Base-by-base conservation (phyloP, 2,888 invertebrate genomes). In the Lacanobia oleracea region DNA sequence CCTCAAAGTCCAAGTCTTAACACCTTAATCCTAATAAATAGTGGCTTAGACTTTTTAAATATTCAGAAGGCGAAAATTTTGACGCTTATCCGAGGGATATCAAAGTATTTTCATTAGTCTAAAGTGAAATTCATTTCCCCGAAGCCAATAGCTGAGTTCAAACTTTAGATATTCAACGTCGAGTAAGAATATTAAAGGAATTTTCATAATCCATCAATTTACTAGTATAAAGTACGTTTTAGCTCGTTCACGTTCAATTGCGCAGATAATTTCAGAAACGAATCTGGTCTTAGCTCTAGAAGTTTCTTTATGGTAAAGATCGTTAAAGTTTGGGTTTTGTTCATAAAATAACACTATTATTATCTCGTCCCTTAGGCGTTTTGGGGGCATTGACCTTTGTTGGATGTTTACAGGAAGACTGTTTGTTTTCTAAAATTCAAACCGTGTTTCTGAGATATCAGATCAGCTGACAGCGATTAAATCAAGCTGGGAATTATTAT, bases 101-200 rank as follows among this genome's bases (percentile, higher is more conserved):
- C 89, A 91, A 95, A 94, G 95, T 94, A 94, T 94, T 95, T 94
- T 95, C 95, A 95, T 94, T 94, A 94, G 89, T 88, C 87, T 88
- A 90, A 93, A 94, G 93, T 93, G 91, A 93, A 94, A 93, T 94
- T 94, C 92, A 94, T 94, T 94, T 94, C 92, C 91, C 89, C 83
- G 84, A 87, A 91, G 89, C 89, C 89, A 91, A 92, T 91, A 88
- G 87, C 87, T 71, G 87, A 91, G 89, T 90, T 91, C 87, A 84
- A 91, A 93, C 89, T 93, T 87, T 82, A 87, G 87, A 89, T 91
- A 91, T 93, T 92, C 89, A 83, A 82, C 81, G 79, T 83, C 85
- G 82, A 79, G 81, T 86, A 86, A 86, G 86, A 91, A 91, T 93
- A 94, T 93, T 93, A 92, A 90, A 90, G 91, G 92, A 94, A 94